Percentiles rank a stretch among this genome's conserved stretches.
These are phyloP conservation scores for Naja naja DNA, from an alignment of 2,113 vertebrate species.

Conservation along the genomic window DNA sequence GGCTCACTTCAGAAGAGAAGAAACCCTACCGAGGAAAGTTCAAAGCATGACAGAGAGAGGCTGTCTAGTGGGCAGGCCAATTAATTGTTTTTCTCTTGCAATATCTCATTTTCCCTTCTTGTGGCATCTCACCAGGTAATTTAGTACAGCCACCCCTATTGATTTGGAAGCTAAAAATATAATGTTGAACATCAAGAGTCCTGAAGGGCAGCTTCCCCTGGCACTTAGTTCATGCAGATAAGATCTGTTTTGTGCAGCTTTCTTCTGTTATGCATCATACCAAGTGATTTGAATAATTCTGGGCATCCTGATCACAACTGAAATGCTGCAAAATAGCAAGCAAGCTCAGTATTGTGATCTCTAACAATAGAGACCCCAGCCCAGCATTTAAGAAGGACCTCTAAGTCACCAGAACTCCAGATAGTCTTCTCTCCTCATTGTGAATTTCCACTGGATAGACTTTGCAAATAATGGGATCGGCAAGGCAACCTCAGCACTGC, in stretches of 20 bases:
- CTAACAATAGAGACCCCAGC: neutral
- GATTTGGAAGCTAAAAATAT: neutral
- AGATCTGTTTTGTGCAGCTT: conserved; percentile 25
- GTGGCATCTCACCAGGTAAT: neutral
- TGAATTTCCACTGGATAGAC: neutral
- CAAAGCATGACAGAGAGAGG: neutral
- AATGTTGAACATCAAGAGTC: rapidly evolving
- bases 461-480: neutral
- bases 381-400: neutral
- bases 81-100: conserved; percentile 13
- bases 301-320: neutral
- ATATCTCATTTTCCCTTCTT: neutral
- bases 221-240: conserved; percentile 7
- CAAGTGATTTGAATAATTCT: neutral
- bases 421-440: neutral
- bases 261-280: neutral
- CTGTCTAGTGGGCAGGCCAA: neutral
- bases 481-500: neutral
- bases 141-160: conserved; percentile 1
- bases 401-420: neutral
- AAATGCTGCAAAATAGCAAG: neutral
- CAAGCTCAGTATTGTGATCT: neutral
- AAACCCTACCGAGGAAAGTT: neutral
- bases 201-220: neutral
- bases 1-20: neutral